A percentile compares a stretch with the other conserved stretches of the same genome.
phyloP scores from a whole-genome alignment of 2,888 invertebrate species.

The Dione vanillae region DNA sequence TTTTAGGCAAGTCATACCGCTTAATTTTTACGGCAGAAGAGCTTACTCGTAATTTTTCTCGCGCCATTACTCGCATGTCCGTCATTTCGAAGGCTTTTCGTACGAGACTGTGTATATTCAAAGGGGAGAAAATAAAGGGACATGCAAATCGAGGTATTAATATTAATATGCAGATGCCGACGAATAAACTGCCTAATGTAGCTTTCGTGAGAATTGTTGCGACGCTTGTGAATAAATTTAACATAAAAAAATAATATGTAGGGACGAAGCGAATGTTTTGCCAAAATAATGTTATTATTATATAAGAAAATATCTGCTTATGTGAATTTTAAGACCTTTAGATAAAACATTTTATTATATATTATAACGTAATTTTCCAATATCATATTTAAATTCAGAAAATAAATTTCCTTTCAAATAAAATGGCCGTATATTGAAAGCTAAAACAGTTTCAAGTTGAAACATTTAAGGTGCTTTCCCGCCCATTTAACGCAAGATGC shows the following conservation, averaged over 20 bases:
- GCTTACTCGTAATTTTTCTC: conserved; percentile 58
- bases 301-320: background rate
- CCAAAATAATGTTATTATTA: background rate
- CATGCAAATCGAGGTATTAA: conserved; percentile 59
- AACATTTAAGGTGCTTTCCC: conserved; percentile 59
- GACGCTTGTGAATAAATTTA: conserved; percentile 35
- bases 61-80: conserved; percentile 77
- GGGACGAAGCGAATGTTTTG: background rate
- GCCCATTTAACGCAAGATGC: conserved; percentile 63
- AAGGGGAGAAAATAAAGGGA: conserved; percentile 70
- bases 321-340: too few relatives aligned
- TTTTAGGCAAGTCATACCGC: conserved; percentile 47
- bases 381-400: background rate
- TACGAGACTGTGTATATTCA: conserved; percentile 54
- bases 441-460: conserved; percentile 18
- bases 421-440: conserved; percentile 1
- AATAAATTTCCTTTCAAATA: conserved; percentile 5
- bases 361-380: too few relatives aligned
- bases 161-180: conserved; percentile 66
- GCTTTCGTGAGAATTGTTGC: conserved; percentile 37
- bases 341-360: too few relatives aligned
- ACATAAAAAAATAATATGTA: conserved; percentile 21
- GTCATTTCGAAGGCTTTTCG: conserved; percentile 75
- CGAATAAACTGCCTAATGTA: conserved; percentile 48
- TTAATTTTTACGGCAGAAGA: conserved; percentile 63